Percentiles rank a stretch among this genome's conserved stretches.
phyloP scores from a whole-genome alignment of 2,888 invertebrate genomes.

The Clistopyga incitator region DNA sequence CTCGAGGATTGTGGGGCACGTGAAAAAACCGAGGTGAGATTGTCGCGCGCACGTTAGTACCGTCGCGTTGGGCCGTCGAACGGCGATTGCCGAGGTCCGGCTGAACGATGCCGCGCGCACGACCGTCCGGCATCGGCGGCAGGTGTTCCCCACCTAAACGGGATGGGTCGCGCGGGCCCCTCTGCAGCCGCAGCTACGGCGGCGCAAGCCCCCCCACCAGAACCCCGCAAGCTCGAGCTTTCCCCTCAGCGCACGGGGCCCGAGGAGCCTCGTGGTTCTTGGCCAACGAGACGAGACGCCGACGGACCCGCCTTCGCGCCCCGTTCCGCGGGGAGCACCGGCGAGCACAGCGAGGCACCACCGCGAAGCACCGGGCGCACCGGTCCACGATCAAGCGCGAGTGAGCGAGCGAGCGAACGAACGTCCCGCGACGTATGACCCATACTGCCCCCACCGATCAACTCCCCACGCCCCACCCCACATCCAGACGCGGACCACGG shows the following conservation, averaged over 20 bases:
- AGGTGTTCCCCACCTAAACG: constrained; percentile 68
- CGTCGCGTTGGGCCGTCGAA: constrained; percentile 56
- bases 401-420: constrained; percentile 22
- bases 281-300: constrained; percentile 75
- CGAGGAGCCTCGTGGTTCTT: constrained; percentile 70
- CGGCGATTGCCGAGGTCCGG: constrained; percentile 42
- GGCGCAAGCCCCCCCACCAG: constrained; percentile 16
- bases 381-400: constrained; percentile 17
- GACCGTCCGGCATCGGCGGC: constrained; percentile 17
- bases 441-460: constrained; percentile 68
- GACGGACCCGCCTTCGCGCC: constrained; percentile 78
- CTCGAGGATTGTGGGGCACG: not conserved
- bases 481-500: constrained; percentile 74
- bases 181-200: constrained; percentile 55
- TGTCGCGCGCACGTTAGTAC: constrained; percentile 28
- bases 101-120: constrained; percentile 25
- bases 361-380: constrained; percentile 38
- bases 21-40: not conserved
- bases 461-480: constrained; percentile 69
- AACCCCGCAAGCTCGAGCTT: constrained; percentile 54
- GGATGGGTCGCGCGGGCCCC: constrained; percentile 46
- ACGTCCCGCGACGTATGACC: constrained; percentile 65
- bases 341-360: not conserved
- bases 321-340: constrained; percentile 52
- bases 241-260: constrained; percentile 58